A percentile compares a stretch with the other conserved stretches of the same genome.
phyloP scores from a whole-genome alignment of 2,888 invertebrate species.

The Lysandra bellargus region DNA sequence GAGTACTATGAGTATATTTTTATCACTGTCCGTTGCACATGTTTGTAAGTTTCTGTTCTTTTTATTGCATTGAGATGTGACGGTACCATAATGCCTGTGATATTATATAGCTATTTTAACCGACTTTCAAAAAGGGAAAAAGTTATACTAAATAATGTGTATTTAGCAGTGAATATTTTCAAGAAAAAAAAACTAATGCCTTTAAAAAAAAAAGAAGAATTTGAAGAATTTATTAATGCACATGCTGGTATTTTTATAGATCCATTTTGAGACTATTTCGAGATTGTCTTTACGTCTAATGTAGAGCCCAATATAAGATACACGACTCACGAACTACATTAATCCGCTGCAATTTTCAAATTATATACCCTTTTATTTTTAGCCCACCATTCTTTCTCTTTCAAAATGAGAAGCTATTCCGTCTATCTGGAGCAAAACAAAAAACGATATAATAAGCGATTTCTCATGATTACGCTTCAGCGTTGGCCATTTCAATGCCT shows the following conservation, averaged over 20 bases:
- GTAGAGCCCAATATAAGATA: neutral
- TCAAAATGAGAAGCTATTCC: neutral
- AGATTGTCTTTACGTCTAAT: too few relatives aligned
- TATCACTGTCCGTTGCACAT: neutral
- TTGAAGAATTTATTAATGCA: too few relatives aligned
- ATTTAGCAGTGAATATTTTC: too few relatives aligned
- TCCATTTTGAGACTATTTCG: too few relatives aligned
- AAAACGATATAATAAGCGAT: slow-evolving; percentile 17
- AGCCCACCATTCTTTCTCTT: neutral
- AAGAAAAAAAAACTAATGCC: too few relatives aligned
- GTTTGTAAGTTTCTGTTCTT: neutral
- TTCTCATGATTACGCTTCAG: slow-evolving; percentile 7
- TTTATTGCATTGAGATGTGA: neutral
- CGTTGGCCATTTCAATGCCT: slow-evolving; percentile 22
- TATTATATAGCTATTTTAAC: neutral
- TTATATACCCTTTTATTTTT: neutral
- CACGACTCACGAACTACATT: neutral
- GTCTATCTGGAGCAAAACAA: slow-evolving; percentile 8
- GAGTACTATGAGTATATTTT: neutral
- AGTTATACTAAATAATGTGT: too few relatives aligned
- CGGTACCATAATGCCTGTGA: neutral
- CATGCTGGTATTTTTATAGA: too few relatives aligned
- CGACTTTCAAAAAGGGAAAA: too few relatives aligned
- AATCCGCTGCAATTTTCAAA: neutral
- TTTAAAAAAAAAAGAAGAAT: too few relatives aligned